Percentiles rank a stretch among this genome's conserved stretches.
Evolutionary conservation across 2,888 invertebrate genomes (phyloP).

Genomic region (Cenopis cana): DNA sequence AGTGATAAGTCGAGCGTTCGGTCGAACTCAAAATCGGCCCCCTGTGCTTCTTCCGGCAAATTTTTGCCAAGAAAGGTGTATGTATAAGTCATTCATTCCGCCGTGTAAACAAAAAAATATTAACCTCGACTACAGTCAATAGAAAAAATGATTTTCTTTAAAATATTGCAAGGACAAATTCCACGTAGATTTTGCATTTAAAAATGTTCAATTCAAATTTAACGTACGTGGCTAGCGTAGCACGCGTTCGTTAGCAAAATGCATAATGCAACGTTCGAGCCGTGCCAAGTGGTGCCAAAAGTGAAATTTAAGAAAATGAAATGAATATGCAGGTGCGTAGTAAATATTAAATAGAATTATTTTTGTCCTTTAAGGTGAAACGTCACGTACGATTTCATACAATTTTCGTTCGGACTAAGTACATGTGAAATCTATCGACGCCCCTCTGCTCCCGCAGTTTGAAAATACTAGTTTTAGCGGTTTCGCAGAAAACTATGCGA

Average conservation of each 20-base stretch:
- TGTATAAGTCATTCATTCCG: no score
- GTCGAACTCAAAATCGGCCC: no score
- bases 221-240: constrained; percentile 61
- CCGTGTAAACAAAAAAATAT: background rate
- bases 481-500: no score
- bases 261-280: constrained; percentile 74
- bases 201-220: constrained; percentile 73
- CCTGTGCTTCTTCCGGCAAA: no score
- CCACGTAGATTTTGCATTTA: constrained; percentile 58
- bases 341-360: constrained; percentile 11
- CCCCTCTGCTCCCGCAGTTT: no score
- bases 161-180: constrained; percentile 54
- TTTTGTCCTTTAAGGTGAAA: background rate
- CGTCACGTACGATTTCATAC: no score
- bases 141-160: background rate
- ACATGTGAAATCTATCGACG: no score
- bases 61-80: no score
- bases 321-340: constrained; percentile 27
- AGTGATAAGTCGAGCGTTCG: no score
- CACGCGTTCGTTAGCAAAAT: constrained; percentile 79
- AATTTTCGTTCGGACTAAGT: no score
- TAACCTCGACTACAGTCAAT: background rate
- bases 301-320: constrained; percentile 66
- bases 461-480: no score
- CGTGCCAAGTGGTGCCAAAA: constrained; percentile 57